These are phyloP conservation scores for human (Homo sapiens) DNA, from an alignment of 2,113 vertebrate genomes.

Conservation along the genomic window DNA sequence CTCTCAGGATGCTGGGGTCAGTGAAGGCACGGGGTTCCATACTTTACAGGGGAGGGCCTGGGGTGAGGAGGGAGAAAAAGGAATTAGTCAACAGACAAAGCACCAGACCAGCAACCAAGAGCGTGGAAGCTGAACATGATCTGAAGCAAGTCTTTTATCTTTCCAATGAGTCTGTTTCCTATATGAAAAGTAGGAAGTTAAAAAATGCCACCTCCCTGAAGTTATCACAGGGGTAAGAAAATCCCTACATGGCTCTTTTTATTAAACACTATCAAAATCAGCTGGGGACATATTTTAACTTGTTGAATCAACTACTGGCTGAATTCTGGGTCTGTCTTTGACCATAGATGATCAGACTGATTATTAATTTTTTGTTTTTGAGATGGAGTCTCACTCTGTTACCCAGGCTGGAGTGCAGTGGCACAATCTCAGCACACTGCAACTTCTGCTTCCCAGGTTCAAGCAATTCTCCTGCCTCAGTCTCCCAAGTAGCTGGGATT, in stretches of 20 bases:
- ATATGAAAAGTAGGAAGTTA: not conserved
- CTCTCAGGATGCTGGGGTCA: too few species aligned
- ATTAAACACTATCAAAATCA: not conserved
- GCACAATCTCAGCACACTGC: too few species aligned
- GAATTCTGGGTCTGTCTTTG: not conserved
- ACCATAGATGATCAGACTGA: not conserved
- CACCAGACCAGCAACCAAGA: not conserved
- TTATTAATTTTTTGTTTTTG: not conserved
- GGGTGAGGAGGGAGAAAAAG: not conserved
- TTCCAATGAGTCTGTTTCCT: not conserved
- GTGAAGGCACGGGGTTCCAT: not conserved
- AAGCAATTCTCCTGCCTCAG: too few species aligned
- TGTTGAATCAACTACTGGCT: not conserved
- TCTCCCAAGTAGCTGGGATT: too few species aligned
- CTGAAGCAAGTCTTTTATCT: not conserved
- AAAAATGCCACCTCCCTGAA: not conserved
- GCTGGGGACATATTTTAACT: not conserved
- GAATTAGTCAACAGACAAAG: not conserved
- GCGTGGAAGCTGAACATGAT: not conserved
- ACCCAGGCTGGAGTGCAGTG: too few species aligned
- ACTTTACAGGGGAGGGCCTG: rapidly evolving
- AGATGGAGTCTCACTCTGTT: too few species aligned
- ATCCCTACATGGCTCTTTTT: not conserved
- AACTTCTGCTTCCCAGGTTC: too few species aligned
- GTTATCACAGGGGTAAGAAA: not conserved